Evolutionary conservation across 2,797 vertebrate species (phyloP).

Genomic region (Craterocephalus amniculus): DNA sequence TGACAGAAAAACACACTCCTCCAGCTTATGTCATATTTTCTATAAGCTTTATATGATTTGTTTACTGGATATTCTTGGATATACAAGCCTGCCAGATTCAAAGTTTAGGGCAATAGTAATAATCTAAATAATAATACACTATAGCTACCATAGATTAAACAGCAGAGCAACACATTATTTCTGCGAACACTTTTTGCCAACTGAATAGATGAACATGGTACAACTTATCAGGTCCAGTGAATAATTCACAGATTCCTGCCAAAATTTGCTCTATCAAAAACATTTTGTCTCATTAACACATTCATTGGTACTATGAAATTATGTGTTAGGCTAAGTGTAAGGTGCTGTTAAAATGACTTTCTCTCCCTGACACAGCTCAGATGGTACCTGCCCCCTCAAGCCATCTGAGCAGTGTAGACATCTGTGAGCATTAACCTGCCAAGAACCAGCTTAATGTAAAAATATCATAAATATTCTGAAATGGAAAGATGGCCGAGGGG

Average conservation of each 20-base stretch:
- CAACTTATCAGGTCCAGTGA: slow-evolving; percentile 71
- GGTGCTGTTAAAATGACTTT: slow-evolving; percentile 80
- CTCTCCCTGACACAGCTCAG: slow-evolving; percentile 79
- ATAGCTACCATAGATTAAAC: slow-evolving; percentile 45
- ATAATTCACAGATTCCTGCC: slow-evolving; percentile 75
- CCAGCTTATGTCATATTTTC: slow-evolving; percentile 47
- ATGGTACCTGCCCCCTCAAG: slow-evolving; percentile 86
- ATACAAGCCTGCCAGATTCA: slow-evolving; percentile 30
- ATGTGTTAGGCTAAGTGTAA: slow-evolving; percentile 79
- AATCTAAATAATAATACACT: slow-evolving; percentile 14
- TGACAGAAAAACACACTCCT: slow-evolving; percentile 42
- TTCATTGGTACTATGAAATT: slow-evolving; percentile 78
- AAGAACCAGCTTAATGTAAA: slow-evolving; percentile 78
- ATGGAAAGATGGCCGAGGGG: slow-evolving; percentile 68
- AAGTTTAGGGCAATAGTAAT: slow-evolving; percentile 27
- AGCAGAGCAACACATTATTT: slow-evolving; percentile 45
- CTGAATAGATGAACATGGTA: slow-evolving; percentile 50
- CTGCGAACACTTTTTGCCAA: slow-evolving; percentile 50
- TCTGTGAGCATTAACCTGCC: slow-evolving; percentile 80
- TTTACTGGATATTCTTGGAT: slow-evolving; percentile 22
- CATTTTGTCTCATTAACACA: slow-evolving; percentile 81
- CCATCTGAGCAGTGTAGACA: slow-evolving; percentile 84
- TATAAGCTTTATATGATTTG: slow-evolving; percentile 15
- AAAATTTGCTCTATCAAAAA: slow-evolving; percentile 74
- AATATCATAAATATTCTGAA: slow-evolving; percentile 75